Conservation (phyloP, 2,888 invertebrate genomes). For the Girardia tigrina region DNA sequence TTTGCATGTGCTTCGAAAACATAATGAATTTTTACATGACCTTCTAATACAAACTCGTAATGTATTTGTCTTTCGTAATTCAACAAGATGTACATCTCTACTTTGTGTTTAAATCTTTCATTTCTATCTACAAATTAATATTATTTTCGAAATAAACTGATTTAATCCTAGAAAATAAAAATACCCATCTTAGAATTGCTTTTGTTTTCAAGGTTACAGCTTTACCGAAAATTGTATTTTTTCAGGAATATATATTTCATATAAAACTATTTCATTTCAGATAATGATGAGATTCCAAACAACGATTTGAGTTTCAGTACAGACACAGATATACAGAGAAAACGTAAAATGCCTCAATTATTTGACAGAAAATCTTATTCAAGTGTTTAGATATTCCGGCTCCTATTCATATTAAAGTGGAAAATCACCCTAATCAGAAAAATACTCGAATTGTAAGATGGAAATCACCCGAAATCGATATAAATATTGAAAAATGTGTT, state of each 20-base stretch:
- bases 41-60: too few relatives aligned
- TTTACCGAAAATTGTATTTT: neutral
- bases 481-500: neutral
- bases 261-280: too few relatives aligned
- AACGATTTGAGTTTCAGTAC: neutral
- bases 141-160: too few relatives aligned
- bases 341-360: neutral
- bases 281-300: neutral
- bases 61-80: too few relatives aligned
- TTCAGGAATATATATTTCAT: neutral
- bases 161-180: too few relatives aligned
- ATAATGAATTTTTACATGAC: too few relatives aligned
- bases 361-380: too few relatives aligned
- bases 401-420: neutral
- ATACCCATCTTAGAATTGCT: too few relatives aligned
- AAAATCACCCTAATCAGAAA: slow-evolving; percentile 5
- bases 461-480: neutral
- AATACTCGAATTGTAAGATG: slow-evolving; percentile 4
- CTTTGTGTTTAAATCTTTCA: too few relatives aligned
- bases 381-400: neutral
- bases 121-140: too few relatives aligned
- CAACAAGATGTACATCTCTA: too few relatives aligned
- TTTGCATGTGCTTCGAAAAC: too few relatives aligned
- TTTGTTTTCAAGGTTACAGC: neutral
- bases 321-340: neutral